These are phyloP conservation scores for Machimus atricapillus DNA, from an alignment of 2,888 invertebrate genomes.

Conservation along the genomic window DNA sequence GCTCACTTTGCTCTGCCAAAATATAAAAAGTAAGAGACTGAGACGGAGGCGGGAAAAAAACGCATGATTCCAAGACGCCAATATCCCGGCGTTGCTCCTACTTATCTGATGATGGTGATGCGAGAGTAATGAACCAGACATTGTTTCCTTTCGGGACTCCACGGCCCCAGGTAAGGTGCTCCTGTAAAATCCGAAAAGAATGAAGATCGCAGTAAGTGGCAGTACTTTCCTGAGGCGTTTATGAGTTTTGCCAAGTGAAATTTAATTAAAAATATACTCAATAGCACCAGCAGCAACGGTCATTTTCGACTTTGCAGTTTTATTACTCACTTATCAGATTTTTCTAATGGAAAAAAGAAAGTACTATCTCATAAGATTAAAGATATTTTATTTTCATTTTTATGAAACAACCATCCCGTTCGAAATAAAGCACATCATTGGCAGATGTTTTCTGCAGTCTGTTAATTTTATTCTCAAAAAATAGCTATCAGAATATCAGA, in stretches of 20 bases:
- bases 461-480: neutral
- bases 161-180: neutral
- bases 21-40: neutral
- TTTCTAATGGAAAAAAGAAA: neutral
- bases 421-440: neutral
- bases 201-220: neutral
- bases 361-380: neutral
- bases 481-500: neutral
- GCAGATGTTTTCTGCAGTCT: neutral
- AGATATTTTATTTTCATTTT: neutral
- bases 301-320: neutral
- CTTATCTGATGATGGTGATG: constrained; percentile 2
- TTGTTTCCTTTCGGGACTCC: neutral
- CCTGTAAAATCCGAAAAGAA: neutral
- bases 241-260: neutral
- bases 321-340: neutral
- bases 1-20: neutral
- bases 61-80: neutral
- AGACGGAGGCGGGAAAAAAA: neutral
- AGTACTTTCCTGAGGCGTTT: neutral
- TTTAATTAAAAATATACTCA: neutral
- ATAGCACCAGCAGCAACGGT: neutral
- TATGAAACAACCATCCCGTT: neutral
- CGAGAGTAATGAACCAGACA: neutral
- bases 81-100: neutral